Percentiles rank a stretch among this genome's conserved stretches.
phyloP scores from a whole-genome alignment of 2,888 invertebrate species.

The Euplexia lucipara region DNA sequence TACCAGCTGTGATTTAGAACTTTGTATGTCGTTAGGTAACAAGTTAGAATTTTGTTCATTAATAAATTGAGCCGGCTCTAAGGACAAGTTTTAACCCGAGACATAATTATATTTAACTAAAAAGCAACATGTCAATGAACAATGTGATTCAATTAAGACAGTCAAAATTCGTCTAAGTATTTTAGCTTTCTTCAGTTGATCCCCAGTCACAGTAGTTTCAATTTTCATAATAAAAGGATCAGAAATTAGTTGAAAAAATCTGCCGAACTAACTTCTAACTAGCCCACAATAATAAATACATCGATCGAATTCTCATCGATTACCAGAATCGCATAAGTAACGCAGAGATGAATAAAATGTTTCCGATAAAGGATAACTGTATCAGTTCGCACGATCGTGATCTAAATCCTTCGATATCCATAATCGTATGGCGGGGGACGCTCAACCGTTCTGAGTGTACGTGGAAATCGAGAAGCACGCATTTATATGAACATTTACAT shows the following conservation, averaged over 20 bases:
- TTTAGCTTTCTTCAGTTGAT: too few species aligned
- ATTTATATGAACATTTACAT: neutral
- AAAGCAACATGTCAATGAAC: neutral
- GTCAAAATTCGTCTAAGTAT: too few species aligned
- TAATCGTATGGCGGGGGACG: slow-evolving; percentile 18
- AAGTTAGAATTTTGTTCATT: too few species aligned
- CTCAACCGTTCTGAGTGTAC: slow-evolving; percentile 5
- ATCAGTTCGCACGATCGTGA: slow-evolving; percentile 24
- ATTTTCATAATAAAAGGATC: too few species aligned
- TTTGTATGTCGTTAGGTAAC: too few species aligned
- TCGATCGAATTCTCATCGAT: neutral
- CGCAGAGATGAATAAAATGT: slow-evolving; percentile 22
- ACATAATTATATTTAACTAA: neutral
- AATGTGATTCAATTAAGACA: neutral
- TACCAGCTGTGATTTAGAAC: too few species aligned
- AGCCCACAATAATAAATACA: too few species aligned
- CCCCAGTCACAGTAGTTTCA: too few species aligned
- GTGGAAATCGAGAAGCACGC: neutral
- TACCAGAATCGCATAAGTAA: slow-evolving; percentile 34
- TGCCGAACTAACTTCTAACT: too few species aligned
- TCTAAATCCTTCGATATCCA: slow-evolving; percentile 39
- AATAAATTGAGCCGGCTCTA: neutral
- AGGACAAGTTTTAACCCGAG: neutral
- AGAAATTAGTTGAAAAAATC: too few species aligned
- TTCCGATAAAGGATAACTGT: slow-evolving; percentile 7